Percentiles rank a stretch among this genome's conserved stretches.
Conservation (phyloP, 2,888 invertebrate species). For the Isotomurus palustris region DNA sequence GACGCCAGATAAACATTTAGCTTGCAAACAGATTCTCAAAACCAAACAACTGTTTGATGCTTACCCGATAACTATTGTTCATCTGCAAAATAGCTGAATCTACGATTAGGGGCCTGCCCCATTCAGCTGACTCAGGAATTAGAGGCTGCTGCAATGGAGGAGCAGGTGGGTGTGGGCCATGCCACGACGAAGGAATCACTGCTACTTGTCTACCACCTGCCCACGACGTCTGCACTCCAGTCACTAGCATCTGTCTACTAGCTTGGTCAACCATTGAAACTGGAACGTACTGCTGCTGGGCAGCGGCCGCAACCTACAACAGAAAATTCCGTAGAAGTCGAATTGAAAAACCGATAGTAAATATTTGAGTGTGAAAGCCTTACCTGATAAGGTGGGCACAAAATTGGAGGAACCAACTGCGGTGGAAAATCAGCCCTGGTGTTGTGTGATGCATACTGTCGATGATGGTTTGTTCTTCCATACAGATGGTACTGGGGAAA, state of each 20-base stretch:
- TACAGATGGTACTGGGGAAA: conserved; percentile 73
- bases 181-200: conserved; percentile 74
- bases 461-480: conserved; percentile 64
- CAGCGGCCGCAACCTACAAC: conserved; percentile 53
- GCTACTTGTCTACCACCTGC: conserved; percentile 72
- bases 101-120: conserved; percentile 71
- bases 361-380: not conserved
- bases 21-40: not conserved
- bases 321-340: not conserved
- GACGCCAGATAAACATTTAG: not conserved
- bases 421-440: conserved; percentile 79
- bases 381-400: conserved; percentile 63
- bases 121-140: conserved; percentile 59
- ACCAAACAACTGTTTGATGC: not conserved
- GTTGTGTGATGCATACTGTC: conserved; percentile 58
- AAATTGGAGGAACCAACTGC: conserved; percentile 86
- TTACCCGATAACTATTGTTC: conserved; percentile 36
- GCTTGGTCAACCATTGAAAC: conserved; percentile 88
- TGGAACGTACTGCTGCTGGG: conserved; percentile 85
- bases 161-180: conserved; percentile 57
- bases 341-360: not conserved
- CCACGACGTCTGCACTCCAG: conserved; percentile 68
- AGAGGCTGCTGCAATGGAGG: conserved; percentile 59
- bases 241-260: conserved; percentile 71
- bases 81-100: conserved; percentile 70